phyloP scores from a whole-genome alignment of 2,888 invertebrate species.

The Altica lythri region DNA sequence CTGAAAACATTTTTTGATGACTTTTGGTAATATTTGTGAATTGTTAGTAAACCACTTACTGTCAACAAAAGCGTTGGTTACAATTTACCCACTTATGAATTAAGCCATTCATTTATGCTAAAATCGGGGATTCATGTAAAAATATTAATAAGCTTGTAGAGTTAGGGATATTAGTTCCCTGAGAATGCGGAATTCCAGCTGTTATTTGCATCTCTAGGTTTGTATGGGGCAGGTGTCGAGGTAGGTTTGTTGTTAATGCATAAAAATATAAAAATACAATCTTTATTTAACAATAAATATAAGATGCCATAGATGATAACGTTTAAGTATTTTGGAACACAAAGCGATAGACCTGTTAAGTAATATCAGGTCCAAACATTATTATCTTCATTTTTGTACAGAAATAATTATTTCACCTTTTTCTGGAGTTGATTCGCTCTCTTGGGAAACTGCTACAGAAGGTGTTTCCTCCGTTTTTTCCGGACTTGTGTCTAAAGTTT shows the following conservation, averaged over 20 bases:
- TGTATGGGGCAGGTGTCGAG: too few relatives aligned
- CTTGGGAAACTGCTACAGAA: slow-evolving; percentile 33
- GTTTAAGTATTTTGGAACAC: slow-evolving; percentile 9
- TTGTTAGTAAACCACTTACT: slow-evolving; percentile 22
- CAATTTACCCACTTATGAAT: slow-evolving; percentile 8
- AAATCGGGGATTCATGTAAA: slow-evolving; percentile 6
- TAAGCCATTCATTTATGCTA: slow-evolving; percentile 13
- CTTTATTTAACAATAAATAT: slow-evolving; percentile 32
- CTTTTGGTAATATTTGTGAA: slow-evolving; percentile 14
- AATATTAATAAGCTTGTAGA: slow-evolving; percentile 25
- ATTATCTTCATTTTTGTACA: slow-evolving; percentile 28
- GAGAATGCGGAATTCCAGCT: too few relatives aligned
- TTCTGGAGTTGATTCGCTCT: slow-evolving; percentile 32
- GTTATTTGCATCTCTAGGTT: too few relatives aligned
- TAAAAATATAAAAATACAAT: slow-evolving; percentile 27
- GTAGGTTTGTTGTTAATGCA: slow-evolving; percentile 31
- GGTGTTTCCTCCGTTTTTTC: slow-evolving; percentile 48
- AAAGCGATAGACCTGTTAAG: slow-evolving; percentile 25
- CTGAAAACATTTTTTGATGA: slow-evolving; percentile 28
- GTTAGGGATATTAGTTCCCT: too few relatives aligned
- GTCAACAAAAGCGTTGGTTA: slow-evolving; percentile 17
- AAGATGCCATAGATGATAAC: slow-evolving; percentile 14
- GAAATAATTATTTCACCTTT: slow-evolving; percentile 30
- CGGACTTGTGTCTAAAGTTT: slow-evolving; percentile 38
- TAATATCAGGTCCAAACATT: too few relatives aligned